Evolutionary conservation across 1,140 invertebrate species (phyloP).

Genomic region (Atta colombica): DNA sequence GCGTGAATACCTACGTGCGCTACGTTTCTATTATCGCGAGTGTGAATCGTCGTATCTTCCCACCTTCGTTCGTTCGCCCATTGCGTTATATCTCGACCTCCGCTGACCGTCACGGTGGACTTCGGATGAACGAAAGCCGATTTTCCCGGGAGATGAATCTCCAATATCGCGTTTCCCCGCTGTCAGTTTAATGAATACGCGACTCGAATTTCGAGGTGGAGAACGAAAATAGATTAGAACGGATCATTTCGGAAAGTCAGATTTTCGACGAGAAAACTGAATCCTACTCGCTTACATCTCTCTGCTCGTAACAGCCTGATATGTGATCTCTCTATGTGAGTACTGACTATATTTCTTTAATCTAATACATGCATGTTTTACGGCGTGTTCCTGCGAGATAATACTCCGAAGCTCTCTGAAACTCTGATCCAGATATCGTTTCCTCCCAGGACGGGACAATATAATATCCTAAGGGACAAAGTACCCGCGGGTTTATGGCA

Average conservation of each 20-base stretch:
- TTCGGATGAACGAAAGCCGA: background rate
- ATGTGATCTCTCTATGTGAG: background rate
- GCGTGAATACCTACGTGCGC: constrained; percentile 29
- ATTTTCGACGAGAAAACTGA: background rate
- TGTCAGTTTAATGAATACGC: background rate
- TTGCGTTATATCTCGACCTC: background rate
- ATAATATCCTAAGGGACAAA: constrained; percentile 38
- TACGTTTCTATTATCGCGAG: constrained; percentile 68
- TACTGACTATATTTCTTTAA: background rate
- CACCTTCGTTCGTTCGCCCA: constrained; percentile 39
- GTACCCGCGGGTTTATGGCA: constrained; percentile 30
- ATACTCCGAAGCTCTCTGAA: background rate
- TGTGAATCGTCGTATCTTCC: constrained; percentile 66
- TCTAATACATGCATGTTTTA: constrained; percentile 12
- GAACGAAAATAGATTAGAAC: background rate
- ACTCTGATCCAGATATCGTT: constrained; percentile 37
- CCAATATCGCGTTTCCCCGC: background rate
- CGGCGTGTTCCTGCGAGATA: background rate
- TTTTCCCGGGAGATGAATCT: constrained; percentile 10
- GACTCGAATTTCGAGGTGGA: background rate
- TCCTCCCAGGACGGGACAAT: constrained; percentile 8
- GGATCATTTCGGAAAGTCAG: background rate
- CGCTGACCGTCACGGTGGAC: background rate
- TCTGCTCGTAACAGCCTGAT: background rate
- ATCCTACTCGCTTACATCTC: background rate